phyloP scores from a whole-genome alignment of 2,797 vertebrate genomes.

The Enteromius paludinosus region DNA sequence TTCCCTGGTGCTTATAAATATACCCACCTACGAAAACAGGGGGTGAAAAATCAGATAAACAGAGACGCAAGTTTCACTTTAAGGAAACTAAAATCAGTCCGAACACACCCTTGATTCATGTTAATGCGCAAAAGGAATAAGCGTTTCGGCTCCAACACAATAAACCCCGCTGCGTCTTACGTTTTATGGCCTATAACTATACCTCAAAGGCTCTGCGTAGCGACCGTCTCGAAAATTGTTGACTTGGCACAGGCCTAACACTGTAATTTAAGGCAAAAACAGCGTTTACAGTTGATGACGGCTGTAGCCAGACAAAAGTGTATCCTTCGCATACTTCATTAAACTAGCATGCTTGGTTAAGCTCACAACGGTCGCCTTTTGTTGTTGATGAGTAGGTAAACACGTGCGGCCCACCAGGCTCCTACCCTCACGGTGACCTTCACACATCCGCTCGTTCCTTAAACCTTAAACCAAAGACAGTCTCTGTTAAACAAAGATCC shows the following conservation, averaged over 20 bases:
- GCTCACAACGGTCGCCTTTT: conserved; percentile 15
- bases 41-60: conserved; percentile 35
- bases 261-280: conserved; percentile 63
- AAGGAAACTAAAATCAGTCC: not conserved
- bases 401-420: conserved; percentile 20
- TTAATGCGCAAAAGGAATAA: conserved; percentile 37
- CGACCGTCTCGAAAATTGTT: conserved; percentile 44
- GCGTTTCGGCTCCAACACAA: conserved; percentile 34
- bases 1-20: conserved; percentile 43
- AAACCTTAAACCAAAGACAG: not conserved
- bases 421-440: conserved; percentile 16
- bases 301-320: conserved; percentile 58
- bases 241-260: conserved; percentile 55
- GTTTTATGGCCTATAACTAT: conserved; percentile 50
- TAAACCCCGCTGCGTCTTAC: conserved; percentile 33
- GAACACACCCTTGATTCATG: conserved; percentile 16
- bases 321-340: conserved; percentile 56
- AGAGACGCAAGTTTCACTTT: conserved; percentile 5
- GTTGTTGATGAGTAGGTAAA: conserved; percentile 50
- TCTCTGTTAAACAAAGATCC: conserved; percentile 13
- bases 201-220: conserved; percentile 40
- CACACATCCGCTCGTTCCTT: conserved; percentile 1
- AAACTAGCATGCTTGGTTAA: conserved; percentile 42
- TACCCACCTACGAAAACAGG: conserved; percentile 47
- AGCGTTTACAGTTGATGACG: conserved; percentile 62